phyloP scores from a whole-genome alignment of 2,888 invertebrate species.

The Drosophila neonasuta region DNA sequence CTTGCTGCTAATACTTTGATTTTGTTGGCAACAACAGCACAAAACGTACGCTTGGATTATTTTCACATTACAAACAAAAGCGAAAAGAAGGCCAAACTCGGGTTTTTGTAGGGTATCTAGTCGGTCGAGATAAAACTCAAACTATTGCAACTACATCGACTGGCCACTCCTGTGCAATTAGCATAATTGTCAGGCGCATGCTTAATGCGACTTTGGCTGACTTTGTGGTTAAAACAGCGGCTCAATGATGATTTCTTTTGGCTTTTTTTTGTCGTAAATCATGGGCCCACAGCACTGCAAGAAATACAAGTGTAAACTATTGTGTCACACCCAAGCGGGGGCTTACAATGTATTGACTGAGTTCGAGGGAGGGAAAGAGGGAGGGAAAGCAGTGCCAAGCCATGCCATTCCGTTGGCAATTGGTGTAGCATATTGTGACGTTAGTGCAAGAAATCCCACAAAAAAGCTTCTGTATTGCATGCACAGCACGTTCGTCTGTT shows the following conservation, averaged over 20 bases:
- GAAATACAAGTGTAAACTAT: constrained; percentile 47
- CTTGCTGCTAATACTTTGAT: constrained; percentile 69
- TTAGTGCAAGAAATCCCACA: constrained; percentile 68
- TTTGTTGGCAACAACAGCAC: constrained; percentile 41
- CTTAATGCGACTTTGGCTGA: constrained; percentile 26
- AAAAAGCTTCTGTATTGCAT: constrained; percentile 75
- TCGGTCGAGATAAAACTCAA: not conserved
- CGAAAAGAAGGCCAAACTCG: constrained; percentile 35
- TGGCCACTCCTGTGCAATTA: constrained; percentile 34
- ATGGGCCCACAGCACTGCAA: not conserved
- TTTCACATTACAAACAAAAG: constrained; percentile 71
- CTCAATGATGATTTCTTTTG: constrained; percentile 7
- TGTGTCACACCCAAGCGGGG: constrained; percentile 11
- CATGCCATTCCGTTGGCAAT: constrained; percentile 53
- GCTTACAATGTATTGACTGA: constrained; percentile 33
- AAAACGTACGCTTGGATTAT: constrained; percentile 64
- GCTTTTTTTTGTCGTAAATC: not conserved
- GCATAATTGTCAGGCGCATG: constrained; percentile 55
- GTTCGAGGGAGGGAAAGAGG: not conserved
- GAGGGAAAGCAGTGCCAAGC: not conserved
- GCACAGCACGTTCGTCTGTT: constrained; percentile 74
- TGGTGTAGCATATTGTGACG: constrained; percentile 75
- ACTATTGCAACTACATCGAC: not conserved
- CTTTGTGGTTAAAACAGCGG: constrained; percentile 17
- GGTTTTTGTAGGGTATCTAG: constrained; percentile 17